phyloP scores from a whole-genome alignment of 2,888 invertebrate species.

The Conus canariensis region DNA sequence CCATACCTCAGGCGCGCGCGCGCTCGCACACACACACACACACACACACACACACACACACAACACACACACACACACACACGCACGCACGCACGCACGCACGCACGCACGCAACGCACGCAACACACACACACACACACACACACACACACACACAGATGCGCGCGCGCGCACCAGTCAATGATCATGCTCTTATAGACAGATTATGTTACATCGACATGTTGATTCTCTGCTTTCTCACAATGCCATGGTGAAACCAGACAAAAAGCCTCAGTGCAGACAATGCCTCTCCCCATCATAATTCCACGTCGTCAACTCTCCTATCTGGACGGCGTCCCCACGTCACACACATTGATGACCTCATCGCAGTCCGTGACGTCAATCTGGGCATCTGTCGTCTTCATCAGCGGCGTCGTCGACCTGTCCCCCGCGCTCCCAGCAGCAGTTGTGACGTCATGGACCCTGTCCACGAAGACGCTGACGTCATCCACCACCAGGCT shows the following conservation, averaged over 20 bases:
- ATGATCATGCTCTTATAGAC: neutral
- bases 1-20: no score
- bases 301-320: neutral
- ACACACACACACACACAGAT: neutral
- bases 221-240: neutral
- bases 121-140: neutral
- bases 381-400: neutral
- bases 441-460: neutral
- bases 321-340: constrained; percentile 24
- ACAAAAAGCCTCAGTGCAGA: neutral
- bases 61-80: neutral
- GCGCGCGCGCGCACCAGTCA: neutral
- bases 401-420: neutral
- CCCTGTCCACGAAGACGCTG: neutral
- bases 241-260: neutral
- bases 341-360: constrained; percentile 40
- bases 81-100: neutral
- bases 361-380: constrained; percentile 27
- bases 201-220: neutral
- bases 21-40: neutral
- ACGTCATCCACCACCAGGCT: neutral
- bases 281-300: neutral
- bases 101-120: neutral
- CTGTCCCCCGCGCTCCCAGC: no score
- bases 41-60: constrained; percentile 6